Base-by-base conservation (phyloP, 2,888 invertebrate species). In the Pardosa pseudoannulata region DNA sequence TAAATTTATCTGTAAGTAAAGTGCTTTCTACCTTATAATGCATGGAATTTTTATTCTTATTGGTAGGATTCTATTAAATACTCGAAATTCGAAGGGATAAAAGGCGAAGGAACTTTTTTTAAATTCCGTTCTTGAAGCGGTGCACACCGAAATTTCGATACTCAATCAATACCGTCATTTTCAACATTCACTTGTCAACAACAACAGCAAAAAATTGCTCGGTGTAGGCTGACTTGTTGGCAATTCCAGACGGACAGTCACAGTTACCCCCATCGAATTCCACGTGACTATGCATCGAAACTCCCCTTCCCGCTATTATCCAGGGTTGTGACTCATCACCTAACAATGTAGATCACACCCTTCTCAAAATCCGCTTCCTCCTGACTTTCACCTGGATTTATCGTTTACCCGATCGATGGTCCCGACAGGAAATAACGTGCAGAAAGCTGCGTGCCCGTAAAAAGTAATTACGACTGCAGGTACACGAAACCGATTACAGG, bases 271-370 rank as follows among this genome's bases (percentile, higher is more conserved):
- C 32, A 32, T 50, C 68, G 70, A 70, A 78, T 70, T 78, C 68
- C 71, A 72, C 71, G 64, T 70, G 62, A 39, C 71, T 70, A 79
- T 79, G 72, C 71, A 79, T 79, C 70, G 71, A 56, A 13, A 28
- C 39, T n/a, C 62, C 64, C 79, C 64, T 13, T 39, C 79, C 79
- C 64, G 79, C 65, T 64, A 79, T 65, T 41, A 79, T 23, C 79
- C 71, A 41, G 7, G 23, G 28, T 71, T 27, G 71, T 79, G 79
- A 79, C 39, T 79, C 79, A 79, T 71, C 79, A 64, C 41, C 64
- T 70, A 62, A 79, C 64, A 62, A 71, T 72, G 71, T 46, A 72
- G 62, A 79, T 79, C 79, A 79, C 79, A 62, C 79, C 71, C 79
- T 72, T 19, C 50, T 36, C 16, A 31, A 50, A 76, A 76, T 67